Percentiles rank a stretch among this genome's conserved stretches.
phyloP scores from a whole-genome alignment of 2,797 vertebrate genomes.

The Eospalax fontanierii region DNA sequence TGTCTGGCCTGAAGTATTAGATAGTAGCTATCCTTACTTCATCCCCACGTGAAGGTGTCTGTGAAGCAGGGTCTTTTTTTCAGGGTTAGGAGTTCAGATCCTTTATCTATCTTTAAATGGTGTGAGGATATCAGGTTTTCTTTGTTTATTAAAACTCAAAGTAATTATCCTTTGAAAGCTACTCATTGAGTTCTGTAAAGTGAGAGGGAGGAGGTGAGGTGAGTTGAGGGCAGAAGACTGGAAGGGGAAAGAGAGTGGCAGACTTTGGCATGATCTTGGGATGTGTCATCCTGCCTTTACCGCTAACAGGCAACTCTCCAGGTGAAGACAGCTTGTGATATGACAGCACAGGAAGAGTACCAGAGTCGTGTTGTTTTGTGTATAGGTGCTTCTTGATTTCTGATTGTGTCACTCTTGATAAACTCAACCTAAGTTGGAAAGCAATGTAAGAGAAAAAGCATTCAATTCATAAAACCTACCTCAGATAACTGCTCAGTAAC shows the following conservation, averaged over 20 bases:
- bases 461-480: not conserved
- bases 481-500: not conserved
- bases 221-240: not conserved
- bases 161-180: not conserved
- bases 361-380: no score
- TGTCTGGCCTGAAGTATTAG: not conserved
- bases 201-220: not conserved
- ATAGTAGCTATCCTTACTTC: not conserved
- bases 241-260: not conserved
- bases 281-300: not conserved
- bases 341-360: no score
- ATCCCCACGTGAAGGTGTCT: not conserved
- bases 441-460: not conserved
- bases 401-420: not conserved
- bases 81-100: not conserved
- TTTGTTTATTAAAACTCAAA: conserved; percentile 7
- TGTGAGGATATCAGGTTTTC: not conserved
- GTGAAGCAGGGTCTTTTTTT: not conserved
- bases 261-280: not conserved
- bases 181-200: not conserved
- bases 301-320: no score
- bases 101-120: not conserved
- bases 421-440: not conserved
- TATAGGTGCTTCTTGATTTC: not conserved
- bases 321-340: not conserved